Evolutionary conservation across 2,113 vertebrate species (phyloP).

Genomic region (Ardeotis arabs): DNA sequence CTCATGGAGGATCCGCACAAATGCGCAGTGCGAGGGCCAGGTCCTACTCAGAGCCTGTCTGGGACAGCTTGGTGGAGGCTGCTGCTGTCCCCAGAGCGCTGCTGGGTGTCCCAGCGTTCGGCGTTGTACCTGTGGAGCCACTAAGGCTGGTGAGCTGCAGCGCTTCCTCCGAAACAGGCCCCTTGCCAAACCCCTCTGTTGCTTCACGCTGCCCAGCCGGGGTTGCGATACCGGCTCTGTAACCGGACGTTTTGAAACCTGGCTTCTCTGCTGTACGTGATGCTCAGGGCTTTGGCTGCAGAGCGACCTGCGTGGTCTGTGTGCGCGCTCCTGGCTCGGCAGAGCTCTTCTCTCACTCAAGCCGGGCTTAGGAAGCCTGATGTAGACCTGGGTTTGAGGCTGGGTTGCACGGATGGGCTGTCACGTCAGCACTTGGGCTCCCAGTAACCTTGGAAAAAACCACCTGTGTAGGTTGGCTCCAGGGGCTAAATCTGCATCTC

Average conservation of each 20-base stretch:
- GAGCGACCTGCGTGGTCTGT: background rate
- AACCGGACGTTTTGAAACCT: background rate
- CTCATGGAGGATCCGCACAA: rapidly evolving
- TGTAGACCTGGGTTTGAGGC: background rate
- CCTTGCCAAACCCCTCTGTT: background rate
- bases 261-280: background rate
- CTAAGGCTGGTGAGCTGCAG: background rate
- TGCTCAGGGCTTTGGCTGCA: background rate
- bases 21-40: rapidly evolving
- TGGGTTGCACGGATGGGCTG: background rate
- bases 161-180: background rate
- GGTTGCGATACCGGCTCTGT: background rate
- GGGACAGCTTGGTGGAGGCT: background rate
- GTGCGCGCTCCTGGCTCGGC: background rate
- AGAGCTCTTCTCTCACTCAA: background rate
- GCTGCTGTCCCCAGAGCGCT: background rate
- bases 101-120: rapidly evolving
- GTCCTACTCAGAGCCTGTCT: background rate
- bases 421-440: background rate
- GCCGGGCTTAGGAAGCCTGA: background rate
- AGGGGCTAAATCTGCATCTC: background rate
- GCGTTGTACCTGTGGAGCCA: background rate
- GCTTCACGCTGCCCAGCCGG: background rate
- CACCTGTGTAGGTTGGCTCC: background rate
- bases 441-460: background rate